A percentile compares a stretch with the other conserved stretches of the same genome.
Evolutionary conservation across 1,140 invertebrate species (phyloP).

Genomic region (Pseudomyrmex cubaensis): DNA sequence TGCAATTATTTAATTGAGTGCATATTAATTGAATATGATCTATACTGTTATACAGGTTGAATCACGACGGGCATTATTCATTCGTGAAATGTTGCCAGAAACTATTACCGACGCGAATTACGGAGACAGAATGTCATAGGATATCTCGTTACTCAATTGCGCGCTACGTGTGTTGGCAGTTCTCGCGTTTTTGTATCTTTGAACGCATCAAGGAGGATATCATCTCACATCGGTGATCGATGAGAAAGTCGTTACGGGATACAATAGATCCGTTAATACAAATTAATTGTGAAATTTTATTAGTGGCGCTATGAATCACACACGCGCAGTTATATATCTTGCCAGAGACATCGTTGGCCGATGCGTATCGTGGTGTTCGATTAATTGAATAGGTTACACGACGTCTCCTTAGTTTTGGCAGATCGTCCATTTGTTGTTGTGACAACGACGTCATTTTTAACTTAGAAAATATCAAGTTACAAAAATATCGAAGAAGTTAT

Average conservation of each 20-base stretch:
- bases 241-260: slow-evolving; percentile 6
- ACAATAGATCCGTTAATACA: slow-evolving; percentile 6
- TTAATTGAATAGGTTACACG: background rate
- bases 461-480: background rate
- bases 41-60: background rate
- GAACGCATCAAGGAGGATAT: background rate
- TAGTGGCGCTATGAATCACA: slow-evolving; percentile 36
- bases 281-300: slow-evolving; percentile 33
- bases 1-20: too few species aligned
- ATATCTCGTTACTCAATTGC: background rate
- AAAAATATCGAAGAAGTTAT: background rate
- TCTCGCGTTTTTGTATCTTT: background rate
- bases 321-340: background rate
- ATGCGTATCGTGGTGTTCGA: background rate
- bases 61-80: background rate
- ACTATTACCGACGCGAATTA: background rate
- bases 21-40: too few species aligned
- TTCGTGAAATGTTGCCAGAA: slow-evolving; percentile 11
- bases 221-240: background rate
- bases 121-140: background rate
- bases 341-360: slow-evolving; percentile 21
- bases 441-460: too few species aligned
- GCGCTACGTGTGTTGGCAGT: background rate
- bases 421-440: too few species aligned
- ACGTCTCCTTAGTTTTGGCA: slow-evolving; percentile 1